phyloP scores from a whole-genome alignment of 1,140 invertebrate genomes.

The Procambarus clarkii region DNA sequence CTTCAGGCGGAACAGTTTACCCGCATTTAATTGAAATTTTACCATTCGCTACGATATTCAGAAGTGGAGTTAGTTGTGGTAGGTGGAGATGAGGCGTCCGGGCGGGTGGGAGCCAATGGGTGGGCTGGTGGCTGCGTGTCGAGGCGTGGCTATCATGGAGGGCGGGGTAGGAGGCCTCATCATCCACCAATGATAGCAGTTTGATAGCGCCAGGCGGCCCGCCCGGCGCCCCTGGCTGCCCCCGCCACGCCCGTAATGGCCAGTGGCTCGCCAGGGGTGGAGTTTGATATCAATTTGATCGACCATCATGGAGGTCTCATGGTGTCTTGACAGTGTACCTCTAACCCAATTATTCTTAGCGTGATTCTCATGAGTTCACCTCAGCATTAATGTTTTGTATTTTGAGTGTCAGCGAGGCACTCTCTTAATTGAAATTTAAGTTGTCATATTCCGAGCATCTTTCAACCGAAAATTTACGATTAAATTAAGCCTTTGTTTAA shows the following conservation, averaged over 20 bases:
- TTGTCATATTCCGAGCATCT: no score
- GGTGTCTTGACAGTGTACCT: no score
- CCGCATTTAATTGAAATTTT: not conserved
- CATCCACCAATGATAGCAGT: constrained; percentile 66
- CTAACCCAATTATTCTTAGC: no score
- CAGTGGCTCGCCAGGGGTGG: constrained; percentile 18
- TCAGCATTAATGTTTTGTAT: no score
- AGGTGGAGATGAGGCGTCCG: not conserved
- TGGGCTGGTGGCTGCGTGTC: constrained; percentile 10
- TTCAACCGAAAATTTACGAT: no score
- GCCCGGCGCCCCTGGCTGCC: constrained; percentile 14
- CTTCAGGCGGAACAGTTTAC: no score
- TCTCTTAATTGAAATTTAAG: no score
- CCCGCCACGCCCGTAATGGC: constrained; percentile 21
- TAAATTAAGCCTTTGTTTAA: no score
- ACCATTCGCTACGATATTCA: not conserved
- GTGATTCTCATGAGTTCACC: no score
- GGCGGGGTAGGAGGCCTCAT: constrained; percentile 53
- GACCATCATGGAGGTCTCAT: constrained; percentile 14
- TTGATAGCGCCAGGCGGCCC: constrained; percentile 36
- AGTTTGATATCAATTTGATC: constrained; percentile 66
- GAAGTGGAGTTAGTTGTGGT: not conserved
- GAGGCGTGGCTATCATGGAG: constrained; percentile 56
- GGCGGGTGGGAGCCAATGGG: constrained; percentile 28
- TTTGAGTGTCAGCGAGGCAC: no score